A percentile compares a stretch with the other conserved stretches of the same genome.
phyloP scores from a whole-genome alignment of 2,113 vertebrate genomes.

The Neotoma lepida region DNA sequence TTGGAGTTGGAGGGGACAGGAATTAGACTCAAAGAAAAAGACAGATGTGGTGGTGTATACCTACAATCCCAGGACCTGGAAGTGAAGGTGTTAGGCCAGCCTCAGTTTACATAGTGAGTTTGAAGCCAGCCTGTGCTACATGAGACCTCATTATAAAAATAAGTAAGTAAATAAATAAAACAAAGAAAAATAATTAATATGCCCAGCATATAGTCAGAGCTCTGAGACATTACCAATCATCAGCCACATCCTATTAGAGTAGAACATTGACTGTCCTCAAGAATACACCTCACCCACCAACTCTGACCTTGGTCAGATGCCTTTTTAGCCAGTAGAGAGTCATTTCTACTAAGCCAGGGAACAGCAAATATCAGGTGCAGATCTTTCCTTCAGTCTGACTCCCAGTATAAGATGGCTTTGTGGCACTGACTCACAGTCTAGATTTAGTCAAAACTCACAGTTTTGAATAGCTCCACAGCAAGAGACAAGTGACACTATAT shows the following conservation, averaged over 20 bases:
- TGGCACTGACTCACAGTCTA: background rate
- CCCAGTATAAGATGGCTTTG: background rate
- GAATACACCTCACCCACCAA: background rate
- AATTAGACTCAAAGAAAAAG: background rate
- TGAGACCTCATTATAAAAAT: background rate
- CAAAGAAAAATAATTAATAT: background rate
- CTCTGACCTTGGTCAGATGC: background rate
- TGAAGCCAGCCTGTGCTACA: background rate
- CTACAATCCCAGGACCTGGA: background rate
- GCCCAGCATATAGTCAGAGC: background rate
- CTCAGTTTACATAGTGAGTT: background rate
- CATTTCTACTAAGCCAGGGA: background rate
- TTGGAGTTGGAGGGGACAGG: too few relatives aligned
- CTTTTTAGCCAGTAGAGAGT: background rate
- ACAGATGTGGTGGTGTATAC: background rate
- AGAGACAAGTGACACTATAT: background rate
- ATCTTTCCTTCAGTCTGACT: background rate
- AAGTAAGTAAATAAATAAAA: background rate
- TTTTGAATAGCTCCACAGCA: background rate
- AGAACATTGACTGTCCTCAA: background rate
- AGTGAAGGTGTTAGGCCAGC: background rate
- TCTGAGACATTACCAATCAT: background rate
- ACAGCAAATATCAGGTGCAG: too few relatives aligned
- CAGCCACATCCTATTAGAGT: background rate
- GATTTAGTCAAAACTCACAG: background rate